Conservation (phyloP, 2,113 vertebrate genomes). For the Chionodraco myersi region DNA sequence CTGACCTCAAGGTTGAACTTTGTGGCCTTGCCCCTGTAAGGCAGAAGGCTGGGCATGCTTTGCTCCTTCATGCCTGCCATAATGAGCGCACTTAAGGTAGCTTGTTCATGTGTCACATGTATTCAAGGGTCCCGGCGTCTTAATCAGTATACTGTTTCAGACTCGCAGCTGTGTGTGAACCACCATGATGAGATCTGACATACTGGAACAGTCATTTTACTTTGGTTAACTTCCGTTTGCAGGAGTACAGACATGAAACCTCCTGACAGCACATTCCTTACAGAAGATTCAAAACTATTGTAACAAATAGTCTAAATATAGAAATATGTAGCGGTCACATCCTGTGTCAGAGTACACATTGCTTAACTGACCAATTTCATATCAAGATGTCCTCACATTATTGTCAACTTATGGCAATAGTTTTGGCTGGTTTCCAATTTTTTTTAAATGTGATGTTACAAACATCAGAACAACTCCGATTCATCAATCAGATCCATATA, state of each 20-base stretch:
- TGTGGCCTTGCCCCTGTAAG: constrained; percentile 50
- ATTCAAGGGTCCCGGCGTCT: constrained; percentile 40
- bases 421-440: background rate
- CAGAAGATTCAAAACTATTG: background rate
- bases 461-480: background rate
- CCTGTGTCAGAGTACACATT: background rate
- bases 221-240: background rate
- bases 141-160: constrained; percentile 53
- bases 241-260: constrained; percentile 10
- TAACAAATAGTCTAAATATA: constrained; percentile 1
- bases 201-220: constrained; percentile 12
- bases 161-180: constrained; percentile 16
- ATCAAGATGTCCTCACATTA: background rate
- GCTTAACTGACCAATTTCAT: background rate
- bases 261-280: constrained; percentile 8
- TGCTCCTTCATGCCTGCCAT: constrained; percentile 18
- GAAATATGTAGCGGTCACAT: background rate
- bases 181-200: constrained; percentile 16
- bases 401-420: background rate
- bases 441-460: background rate
- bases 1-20: constrained; percentile 43
- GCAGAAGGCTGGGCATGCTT: constrained; percentile 32
- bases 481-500: too few species aligned
- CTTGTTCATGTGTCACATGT: constrained; percentile 57
- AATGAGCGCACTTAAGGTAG: constrained; percentile 27